Base-by-base conservation (phyloP, 2,113 vertebrate genomes). In the Carollia perspicillata region DNA sequence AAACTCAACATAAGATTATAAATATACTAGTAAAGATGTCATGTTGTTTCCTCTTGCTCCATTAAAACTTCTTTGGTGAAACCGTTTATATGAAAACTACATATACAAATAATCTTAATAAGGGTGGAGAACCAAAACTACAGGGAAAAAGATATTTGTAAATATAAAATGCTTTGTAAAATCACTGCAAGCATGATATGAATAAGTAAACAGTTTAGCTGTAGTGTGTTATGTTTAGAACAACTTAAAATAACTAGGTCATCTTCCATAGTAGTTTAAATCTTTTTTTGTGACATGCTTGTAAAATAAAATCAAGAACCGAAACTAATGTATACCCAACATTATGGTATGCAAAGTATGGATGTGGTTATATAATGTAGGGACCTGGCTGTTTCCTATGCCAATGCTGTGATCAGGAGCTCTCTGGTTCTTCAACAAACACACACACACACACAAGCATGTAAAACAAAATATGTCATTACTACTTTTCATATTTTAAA, bases 21-120 rank as follows among this genome's bases (percentile, higher is more conserved):
- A 63, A 30, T 63, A 84, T 90, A 81, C 75, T 97, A 89, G 69
- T 97, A 93, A 97, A 95, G 40, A 60, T 51, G 14, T 68, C 92
- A 78, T 49, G 28, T 35, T 55, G 47, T 92, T 92, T 95, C 89
- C 89, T 93, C 63, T 93, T 95, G 80, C 47, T 75, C 51, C 35
- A 96, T 68, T 84, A 84, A 95, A 87, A 80, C 4, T 81, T 14
- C 53, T 85, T 80, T 84, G 90, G 60, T 91, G 65, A 95, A 94
- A 93, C 96, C 26, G 49, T 95, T 92, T 83, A 75, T 92, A 66
- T 83, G 68, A 95, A 88, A 88, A 88, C 58, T 51, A 35, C 1
- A 65, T 60, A 58, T 44, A 44, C 55, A 93, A 87, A 44, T 75
- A 77, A 58, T 68, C 22, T 63, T 80, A 92, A 79, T 51, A 86